Evolutionary conservation across 2,888 invertebrate species (phyloP), one percentile per base, ranked within the genome.

Genomic region (Andrena marginata): DNA sequence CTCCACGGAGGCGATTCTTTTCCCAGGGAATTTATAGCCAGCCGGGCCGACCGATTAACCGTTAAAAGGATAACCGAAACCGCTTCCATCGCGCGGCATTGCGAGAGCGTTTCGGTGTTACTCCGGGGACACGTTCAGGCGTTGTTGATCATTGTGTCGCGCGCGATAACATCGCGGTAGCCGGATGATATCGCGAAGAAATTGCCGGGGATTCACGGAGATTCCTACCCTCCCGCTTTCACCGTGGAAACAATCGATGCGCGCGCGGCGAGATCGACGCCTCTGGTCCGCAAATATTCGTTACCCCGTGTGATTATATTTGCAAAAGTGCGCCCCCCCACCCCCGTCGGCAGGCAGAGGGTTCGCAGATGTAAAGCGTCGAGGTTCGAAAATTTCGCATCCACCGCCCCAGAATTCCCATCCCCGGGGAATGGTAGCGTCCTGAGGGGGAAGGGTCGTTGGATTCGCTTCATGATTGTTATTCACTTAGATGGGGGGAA

Each of bases 391-490:
- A 23, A 51, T 64, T 48, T 26, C 59, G 8, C 2, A 26, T 6
- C 42, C 2, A 0, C 42, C 48, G 6, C 7, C 26, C 60, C 42
- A 20, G 23, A 60, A 72, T 35, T 31, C n/a, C 29, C 54, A 62
- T 48, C 33, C 70, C 59, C 51, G 8, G 20, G 62, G 67, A 67
- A 78, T 62, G 71, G 59, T 10, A 26, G 49, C 10, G 77, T 35
- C 20, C 13, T 35, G 7, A 3, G 16, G 16, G 16, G 16, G 23
- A 10, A 59, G 51, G 54, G 26, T 35, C 49, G 26, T 4, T 16
- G 77, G 72, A 77, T 79, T 62, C 65, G 71, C 20, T 23, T 63
- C 60, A 65, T 74, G 81, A 86, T 86, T 87, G 85, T 87, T 87
- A 87, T 85, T 87, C 87, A 80, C 72, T 85, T 77, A 80, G 85